Evolutionary conservation across 2,113 vertebrate genomes (phyloP), one percentile per base, ranked within the genome.

Genomic region (Tachysurus vachellii): DNA sequence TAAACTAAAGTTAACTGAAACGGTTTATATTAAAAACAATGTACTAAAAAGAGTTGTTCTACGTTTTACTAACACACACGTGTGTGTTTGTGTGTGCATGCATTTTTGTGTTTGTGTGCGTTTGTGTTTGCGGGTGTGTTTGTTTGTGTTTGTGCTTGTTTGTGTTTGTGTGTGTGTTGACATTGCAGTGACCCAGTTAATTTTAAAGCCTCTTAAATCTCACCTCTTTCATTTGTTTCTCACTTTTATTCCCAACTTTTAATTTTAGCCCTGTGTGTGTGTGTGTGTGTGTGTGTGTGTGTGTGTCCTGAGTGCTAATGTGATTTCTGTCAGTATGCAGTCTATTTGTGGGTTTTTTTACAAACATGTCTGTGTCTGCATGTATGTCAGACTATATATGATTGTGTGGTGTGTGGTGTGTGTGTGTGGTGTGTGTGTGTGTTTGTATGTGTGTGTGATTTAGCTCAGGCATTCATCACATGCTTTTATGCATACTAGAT

Each of bases 401-500:
- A 26, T n/a, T 44, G 14, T 66, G 26, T 31, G 21, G n/a, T 66
- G 28, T 61, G 23, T 81, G 14, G 2, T 42, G 19, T 16, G 17
- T 86, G 11, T 8, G 23, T n/a, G 23, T 44, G 3, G 12, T 80
- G 19, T 71, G 13, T 80, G 50, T 81, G 50, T 86, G 42, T 59
- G 47, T 50, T 44, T 54, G 36, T 36, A 2, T 31, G 50, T 80
- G 44, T 19, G 47, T 66, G 50, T 87, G 23, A 70, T 54, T 75
- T 57, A 54, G 31, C 36, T 42, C 47, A 76, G 77, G 71, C 80
- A 23, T 59, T 86, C 75, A 54, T 83, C 82, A 85, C 70, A 59
- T 79, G 70, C 80, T 70, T 87, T 80, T 66, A 80, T 85, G 5
- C 75, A 70, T 82, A 88, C 88, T 88, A 85, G 82, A 26, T 86